Evolutionary conservation across 2,888 invertebrate genomes (phyloP).

Genomic region (Coenonympha glycerion): DNA sequence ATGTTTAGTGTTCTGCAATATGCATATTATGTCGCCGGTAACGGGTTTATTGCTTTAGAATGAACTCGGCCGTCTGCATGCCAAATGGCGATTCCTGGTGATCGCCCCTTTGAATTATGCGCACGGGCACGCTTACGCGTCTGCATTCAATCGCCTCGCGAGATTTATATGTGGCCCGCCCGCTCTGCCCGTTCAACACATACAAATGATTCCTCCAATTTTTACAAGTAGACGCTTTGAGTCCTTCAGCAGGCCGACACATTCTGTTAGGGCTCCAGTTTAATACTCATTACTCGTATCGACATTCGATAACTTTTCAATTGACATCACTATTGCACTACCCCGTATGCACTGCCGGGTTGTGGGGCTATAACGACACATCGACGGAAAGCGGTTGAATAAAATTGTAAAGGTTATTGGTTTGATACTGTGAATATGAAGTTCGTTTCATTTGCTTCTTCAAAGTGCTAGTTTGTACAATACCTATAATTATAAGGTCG

Average conservation of each 20-base stretch:
- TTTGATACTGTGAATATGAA: background rate
- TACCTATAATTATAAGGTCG: too few relatives aligned
- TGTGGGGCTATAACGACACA: constrained; percentile 24
- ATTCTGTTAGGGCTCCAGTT: background rate
- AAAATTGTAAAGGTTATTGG: background rate
- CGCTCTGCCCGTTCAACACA: constrained; percentile 46
- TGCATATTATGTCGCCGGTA: constrained; percentile 64
- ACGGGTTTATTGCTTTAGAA: constrained; percentile 70
- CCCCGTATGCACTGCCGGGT: constrained; percentile 38
- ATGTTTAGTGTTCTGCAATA: constrained; percentile 50
- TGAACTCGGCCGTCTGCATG: constrained; percentile 67
- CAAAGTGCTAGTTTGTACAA: too few relatives aligned
- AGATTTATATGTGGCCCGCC: constrained; percentile 62
- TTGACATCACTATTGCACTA: constrained; percentile 35
- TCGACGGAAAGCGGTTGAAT: background rate
- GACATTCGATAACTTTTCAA: constrained; percentile 6
- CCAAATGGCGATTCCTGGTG: constrained; percentile 68
- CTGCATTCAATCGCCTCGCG: constrained; percentile 61
- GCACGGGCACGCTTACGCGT: constrained; percentile 64
- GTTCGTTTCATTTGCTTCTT: too few relatives aligned
- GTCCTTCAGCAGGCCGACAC: background rate
- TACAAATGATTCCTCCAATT: constrained; percentile 61
- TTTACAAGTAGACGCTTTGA: constrained; percentile 23
- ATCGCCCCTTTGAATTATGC: constrained; percentile 73
- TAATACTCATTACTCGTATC: background rate